phyloP scores from a whole-genome alignment of 2,113 vertebrate species.

The Grammomys dolichurus region DNA sequence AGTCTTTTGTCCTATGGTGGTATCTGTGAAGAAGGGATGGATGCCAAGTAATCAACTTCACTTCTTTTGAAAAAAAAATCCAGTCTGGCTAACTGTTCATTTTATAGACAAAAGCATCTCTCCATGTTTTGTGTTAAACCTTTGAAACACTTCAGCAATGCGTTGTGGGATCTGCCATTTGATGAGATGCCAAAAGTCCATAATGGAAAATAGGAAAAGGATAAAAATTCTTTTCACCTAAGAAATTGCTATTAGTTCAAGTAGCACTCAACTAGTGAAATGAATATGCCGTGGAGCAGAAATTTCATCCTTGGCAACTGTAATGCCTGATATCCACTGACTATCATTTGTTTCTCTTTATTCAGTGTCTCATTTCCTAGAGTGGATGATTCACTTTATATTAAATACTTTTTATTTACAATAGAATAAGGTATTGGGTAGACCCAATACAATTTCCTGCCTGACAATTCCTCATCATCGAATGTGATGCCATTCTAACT shows the following conservation, averaged over 20 bases:
- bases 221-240: constrained; percentile 81
- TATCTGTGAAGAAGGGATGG: constrained; percentile 60
- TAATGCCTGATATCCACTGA: constrained; percentile 34
- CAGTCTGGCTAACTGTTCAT: constrained; percentile 56
- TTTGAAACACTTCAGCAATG: constrained; percentile 66
- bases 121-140: constrained; percentile 66
- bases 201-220: constrained; percentile 80
- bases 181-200: constrained; percentile 80
- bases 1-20: constrained; percentile 34
- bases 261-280: constrained; percentile 80
- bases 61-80: constrained; percentile 32
- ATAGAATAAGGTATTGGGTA: constrained; percentile 24
- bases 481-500: neutral
- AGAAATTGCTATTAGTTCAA: constrained; percentile 83
- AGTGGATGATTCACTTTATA: constrained; percentile 66
- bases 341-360: constrained; percentile 71
- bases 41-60: constrained; percentile 74
- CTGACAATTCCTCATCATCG: constrained; percentile 18
- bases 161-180: constrained; percentile 72
- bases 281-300: constrained; percentile 72
- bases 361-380: constrained; percentile 63
- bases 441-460: neutral
- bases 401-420: neutral
- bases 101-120: constrained; percentile 74
- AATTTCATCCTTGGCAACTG: constrained; percentile 73